phyloP scores from a whole-genome alignment of 2,797 vertebrate species.

The Paramormyrops hopkinsi region DNA sequence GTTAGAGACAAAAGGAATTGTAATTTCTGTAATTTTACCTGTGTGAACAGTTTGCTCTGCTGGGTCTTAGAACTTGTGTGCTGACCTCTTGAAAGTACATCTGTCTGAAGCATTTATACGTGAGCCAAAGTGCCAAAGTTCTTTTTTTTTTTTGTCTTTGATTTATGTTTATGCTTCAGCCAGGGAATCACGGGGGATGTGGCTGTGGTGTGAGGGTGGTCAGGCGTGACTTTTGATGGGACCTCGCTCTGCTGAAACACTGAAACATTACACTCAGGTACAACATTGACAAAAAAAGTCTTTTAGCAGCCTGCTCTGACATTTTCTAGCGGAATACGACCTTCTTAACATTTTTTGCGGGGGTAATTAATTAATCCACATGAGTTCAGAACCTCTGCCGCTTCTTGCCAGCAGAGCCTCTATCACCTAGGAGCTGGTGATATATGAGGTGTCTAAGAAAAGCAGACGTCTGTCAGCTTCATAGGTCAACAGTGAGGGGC shows the following conservation, averaged over 20 bases:
- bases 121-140: not conserved
- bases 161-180: not conserved
- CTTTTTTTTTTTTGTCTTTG: not conserved
- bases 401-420: slow-evolving; percentile 34
- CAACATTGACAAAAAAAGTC: slow-evolving; percentile 44
- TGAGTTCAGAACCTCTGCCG: slow-evolving; percentile 45
- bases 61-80: not conserved
- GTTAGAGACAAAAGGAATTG: not conserved
- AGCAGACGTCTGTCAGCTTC: slow-evolving; percentile 36
- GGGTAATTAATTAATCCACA: slow-evolving; percentile 66
- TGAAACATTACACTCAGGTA: slow-evolving; percentile 27
- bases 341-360: slow-evolving; percentile 54
- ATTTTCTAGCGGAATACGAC: slow-evolving; percentile 52
- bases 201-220: not conserved
- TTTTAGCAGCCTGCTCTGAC: slow-evolving; percentile 41
- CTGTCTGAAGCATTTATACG: not conserved
- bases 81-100: not conserved
- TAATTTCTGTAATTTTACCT: not conserved
- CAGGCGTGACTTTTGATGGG: not conserved
- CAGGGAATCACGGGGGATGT: not conserved
- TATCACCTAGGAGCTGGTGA: slow-evolving; percentile 31
- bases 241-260: not conserved
- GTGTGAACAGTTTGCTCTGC: not conserved
- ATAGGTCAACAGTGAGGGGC: slow-evolving; percentile 50
- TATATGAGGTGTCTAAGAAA: slow-evolving; percentile 33